Evolutionary conservation across 2,797 vertebrate genomes (phyloP).

Genomic region (Loris lydekkerianus): DNA sequence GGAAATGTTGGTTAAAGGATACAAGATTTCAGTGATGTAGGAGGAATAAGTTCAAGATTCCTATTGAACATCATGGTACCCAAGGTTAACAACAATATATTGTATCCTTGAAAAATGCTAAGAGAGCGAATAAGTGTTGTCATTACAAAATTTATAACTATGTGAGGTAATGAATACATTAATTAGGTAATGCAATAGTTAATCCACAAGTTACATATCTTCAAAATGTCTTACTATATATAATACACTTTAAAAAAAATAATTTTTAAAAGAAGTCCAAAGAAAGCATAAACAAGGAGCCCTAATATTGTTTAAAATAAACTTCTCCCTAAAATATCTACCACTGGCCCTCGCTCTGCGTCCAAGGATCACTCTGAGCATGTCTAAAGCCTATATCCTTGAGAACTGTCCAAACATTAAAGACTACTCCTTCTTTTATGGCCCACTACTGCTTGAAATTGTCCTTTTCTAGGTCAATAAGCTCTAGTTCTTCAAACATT

Average conservation of each 20-base stretch:
- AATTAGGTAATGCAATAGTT: neutral
- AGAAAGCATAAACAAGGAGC: neutral
- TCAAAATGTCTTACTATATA: neutral
- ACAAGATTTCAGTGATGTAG: neutral
- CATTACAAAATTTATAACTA: neutral
- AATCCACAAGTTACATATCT: neutral
- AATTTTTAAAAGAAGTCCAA: neutral
- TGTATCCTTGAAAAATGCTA: neutral
- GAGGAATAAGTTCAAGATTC: neutral
- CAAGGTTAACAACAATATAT: neutral
- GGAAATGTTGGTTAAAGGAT: neutral
- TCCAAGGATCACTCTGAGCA: neutral
- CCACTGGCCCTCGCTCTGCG: neutral
- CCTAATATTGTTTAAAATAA: neutral
- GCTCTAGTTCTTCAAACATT: neutral
- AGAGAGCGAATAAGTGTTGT: neutral
- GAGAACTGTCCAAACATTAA: neutral
- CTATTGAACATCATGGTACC: neutral
- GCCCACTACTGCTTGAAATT: neutral
- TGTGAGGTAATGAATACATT: neutral
- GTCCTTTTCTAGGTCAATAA: neutral
- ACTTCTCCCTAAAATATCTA: neutral
- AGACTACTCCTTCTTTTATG: neutral
- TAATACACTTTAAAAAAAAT: neutral
- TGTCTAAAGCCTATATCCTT: neutral